Base-by-base conservation (phyloP, 2,888 invertebrate genomes). In the Zonitis immaculata region DNA sequence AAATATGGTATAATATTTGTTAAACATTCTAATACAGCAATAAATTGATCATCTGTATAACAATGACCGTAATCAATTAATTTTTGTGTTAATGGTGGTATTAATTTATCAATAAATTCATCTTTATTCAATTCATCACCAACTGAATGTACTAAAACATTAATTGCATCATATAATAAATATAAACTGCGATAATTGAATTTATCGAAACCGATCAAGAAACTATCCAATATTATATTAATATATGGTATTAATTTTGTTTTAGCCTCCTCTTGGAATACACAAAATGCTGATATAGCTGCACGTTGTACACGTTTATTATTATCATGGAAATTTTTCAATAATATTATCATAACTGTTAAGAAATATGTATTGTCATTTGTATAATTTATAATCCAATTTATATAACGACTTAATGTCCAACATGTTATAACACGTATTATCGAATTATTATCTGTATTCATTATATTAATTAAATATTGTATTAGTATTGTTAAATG, bases 231-330 rank as follows among this genome's bases (percentile, higher is more conserved):
- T 60, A 89, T 87, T 64, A 84, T 83, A 50, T 82, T 81, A 45
- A 89, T 78, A 67, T 86, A 88, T 1, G 88, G 88, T 22, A 87
- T 84, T 46, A 89, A 74, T 69, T 87, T 86, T 26, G 83, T 80
- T 62, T 86, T 85, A 0, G 88, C 87, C 70, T 88, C 88, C 71
- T 89, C 89, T 73, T 89, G 87, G 42, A 89, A 78, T 0, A 87
- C 87, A 30, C 88, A 89, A 71, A 89, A 89, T 2, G 89, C 88
- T 25, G 86, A 87, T 68, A 89, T 87, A 0, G 88, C 88, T 3
- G 88, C 88, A 69, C 89, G 84, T 72, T 89, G 89, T 8, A 89
- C 88, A 48, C 86, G 73, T 71, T 89, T 89, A 74, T 89, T 89
- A 16, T 80, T 79, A 74, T 89, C 88, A 60, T 88, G 73, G 42